These are phyloP conservation scores for Leptodactylus fuscus DNA, from an alignment of 2,113 vertebrate species.

Conservation along the genomic window DNA sequence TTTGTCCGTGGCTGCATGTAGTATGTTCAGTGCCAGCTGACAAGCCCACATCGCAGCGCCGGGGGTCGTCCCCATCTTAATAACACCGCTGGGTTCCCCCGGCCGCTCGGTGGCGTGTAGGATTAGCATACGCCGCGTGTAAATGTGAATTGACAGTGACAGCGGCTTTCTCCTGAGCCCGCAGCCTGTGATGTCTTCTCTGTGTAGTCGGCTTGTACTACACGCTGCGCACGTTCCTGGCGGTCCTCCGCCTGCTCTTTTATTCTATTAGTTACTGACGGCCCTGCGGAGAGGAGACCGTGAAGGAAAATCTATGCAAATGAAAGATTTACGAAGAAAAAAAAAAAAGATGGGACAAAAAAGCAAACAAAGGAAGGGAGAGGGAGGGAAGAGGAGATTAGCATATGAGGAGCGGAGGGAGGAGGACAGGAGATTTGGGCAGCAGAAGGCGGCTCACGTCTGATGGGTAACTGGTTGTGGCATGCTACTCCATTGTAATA, in stretches of 20 bases:
- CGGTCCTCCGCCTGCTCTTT: background rate
- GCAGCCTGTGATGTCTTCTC: conserved; percentile 25
- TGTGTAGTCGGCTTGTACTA: conserved; percentile 25
- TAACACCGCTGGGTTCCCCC: background rate
- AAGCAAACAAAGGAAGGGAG: background rate
- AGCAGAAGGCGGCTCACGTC: background rate
- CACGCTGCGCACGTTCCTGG: conserved; percentile 35
- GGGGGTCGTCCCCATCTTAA: background rate
- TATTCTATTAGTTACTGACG: conserved; percentile 5
- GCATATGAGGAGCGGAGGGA: background rate
- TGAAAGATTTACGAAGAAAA: background rate
- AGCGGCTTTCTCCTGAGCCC: conserved; percentile 40
- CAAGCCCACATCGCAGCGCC: background rate
- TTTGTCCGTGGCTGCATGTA: background rate
- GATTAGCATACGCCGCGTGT: conserved; percentile 33
- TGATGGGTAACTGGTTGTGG: background rate
- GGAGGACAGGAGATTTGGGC: background rate
- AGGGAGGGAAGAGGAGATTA: background rate
- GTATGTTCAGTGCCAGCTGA: background rate
- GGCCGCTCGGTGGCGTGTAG: background rate
- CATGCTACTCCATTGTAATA: too few relatives aligned
- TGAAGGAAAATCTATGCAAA: conserved; percentile 21
- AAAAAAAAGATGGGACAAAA: background rate
- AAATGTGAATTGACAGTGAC: conserved; percentile 41
- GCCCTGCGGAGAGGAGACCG: conserved; percentile 9